These are phyloP conservation scores for Anoncus sp. DNA, from an alignment of 2,888 invertebrate species.

Conservation along the genomic window DNA sequence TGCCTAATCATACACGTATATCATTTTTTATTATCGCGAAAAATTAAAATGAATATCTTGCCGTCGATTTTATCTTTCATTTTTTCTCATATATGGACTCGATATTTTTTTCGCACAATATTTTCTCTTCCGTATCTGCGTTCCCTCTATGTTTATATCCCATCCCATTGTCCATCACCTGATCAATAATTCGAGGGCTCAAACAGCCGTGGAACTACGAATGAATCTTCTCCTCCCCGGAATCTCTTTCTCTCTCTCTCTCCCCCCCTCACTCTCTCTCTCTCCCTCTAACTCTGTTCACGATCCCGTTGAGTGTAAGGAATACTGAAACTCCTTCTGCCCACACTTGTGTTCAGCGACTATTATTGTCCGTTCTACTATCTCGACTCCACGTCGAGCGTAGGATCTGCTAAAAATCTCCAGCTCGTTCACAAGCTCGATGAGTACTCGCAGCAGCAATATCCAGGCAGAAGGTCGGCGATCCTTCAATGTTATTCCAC, in stretches of 20 bases:
- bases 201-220: background rate
- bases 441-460: slow-evolving; percentile 35
- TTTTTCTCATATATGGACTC: background rate
- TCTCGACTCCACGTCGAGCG: slow-evolving; percentile 8
- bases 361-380: slow-evolving; percentile 11
- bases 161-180: slow-evolving; percentile 14
- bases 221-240: slow-evolving; percentile 12
- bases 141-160: slow-evolving; percentile 15
- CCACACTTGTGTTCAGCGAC: background rate
- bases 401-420: slow-evolving; percentile 43
- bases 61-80: no score
- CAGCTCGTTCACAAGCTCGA: background rate
- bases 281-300: no score
- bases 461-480: slow-evolving; percentile 64
- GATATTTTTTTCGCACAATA: slow-evolving; percentile 1
- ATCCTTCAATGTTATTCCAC: slow-evolving; percentile 76
- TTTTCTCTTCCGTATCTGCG: background rate
- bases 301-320: slow-evolving; percentile 18
- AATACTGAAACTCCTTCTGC: slow-evolving; percentile 54
- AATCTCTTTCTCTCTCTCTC: slow-evolving; percentile 32
- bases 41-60: no score
- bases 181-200: slow-evolving; percentile 51
- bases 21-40: no score
- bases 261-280: slow-evolving; percentile 12
- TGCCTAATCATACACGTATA: no score